Conservation (phyloP, 2,888 invertebrate species). For the Halocaridina rubra region DNA sequence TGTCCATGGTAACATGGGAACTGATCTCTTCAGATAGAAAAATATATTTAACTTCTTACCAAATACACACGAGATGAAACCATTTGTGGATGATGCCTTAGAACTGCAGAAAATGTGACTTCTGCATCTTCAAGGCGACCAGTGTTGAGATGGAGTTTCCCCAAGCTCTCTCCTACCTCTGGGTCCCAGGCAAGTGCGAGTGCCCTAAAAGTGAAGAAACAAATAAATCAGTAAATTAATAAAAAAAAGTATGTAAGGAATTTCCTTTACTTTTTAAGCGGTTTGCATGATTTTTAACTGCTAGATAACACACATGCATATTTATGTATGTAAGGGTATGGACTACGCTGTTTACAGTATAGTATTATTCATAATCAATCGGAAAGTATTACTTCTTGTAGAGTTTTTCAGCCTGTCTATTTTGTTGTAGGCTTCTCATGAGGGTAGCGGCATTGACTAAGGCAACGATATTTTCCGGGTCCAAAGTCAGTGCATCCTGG, state of each 20-base stretch:
- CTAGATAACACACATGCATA: too few relatives aligned
- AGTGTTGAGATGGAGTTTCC: constrained; percentile 37
- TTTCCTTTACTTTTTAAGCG: too few relatives aligned
- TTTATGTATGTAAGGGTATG: too few relatives aligned
- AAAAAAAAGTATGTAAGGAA: too few relatives aligned
- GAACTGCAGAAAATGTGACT: constrained; percentile 19
- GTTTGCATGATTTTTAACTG: too few relatives aligned
- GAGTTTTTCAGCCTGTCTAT: constrained; percentile 17
- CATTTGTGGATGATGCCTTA: constrained; percentile 16
- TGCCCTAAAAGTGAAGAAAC: not conserved
- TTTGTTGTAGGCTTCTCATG: constrained; percentile 16
- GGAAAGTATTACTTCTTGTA: constrained; percentile 25
- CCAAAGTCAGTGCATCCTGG: constrained; percentile 22
- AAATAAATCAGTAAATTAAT: too few relatives aligned
- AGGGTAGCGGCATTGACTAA: constrained; percentile 28
- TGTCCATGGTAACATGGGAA: too few relatives aligned
- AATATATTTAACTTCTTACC: too few relatives aligned
- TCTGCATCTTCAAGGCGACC: constrained; percentile 32
- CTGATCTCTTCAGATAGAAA: too few relatives aligned
- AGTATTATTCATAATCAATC: too few relatives aligned
- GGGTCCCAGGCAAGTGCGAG: constrained; percentile 40
- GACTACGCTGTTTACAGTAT: too few relatives aligned
- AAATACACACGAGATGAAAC: not conserved
- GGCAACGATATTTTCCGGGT: constrained; percentile 18
- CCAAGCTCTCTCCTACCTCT: constrained; percentile 34